Conservation (phyloP, 2,888 invertebrate genomes). For the Carabus problematicus region DNA sequence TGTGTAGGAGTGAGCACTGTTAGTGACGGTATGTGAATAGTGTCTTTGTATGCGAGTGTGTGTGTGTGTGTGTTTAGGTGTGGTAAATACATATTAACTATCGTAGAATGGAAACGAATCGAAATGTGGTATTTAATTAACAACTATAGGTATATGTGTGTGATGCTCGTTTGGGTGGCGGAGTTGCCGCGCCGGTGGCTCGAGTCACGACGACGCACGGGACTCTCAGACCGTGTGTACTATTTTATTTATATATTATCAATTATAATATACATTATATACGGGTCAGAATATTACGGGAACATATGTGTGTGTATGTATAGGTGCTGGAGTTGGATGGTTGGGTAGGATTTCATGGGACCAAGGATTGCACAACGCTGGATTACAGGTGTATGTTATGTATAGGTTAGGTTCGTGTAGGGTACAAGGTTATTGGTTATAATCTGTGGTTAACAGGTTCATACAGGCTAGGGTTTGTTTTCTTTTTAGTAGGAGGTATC, state of each 20-base stretch:
- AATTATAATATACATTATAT: too few species aligned
- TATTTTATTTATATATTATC: too few species aligned
- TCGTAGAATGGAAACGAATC: slow-evolving; percentile 30
- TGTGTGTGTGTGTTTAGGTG: slow-evolving; percentile 24
- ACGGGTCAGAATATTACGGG: too few species aligned
- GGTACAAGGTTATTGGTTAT: too few species aligned
- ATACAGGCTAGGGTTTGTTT: background rate
- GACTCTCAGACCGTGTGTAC: slow-evolving; percentile 4
- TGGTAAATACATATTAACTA: slow-evolving; percentile 28
- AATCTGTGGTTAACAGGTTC: too few species aligned
- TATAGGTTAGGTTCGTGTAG: too few species aligned
- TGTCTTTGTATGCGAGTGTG: background rate
- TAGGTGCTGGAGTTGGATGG: background rate
- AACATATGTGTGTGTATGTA: too few species aligned
- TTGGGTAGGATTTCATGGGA: background rate
- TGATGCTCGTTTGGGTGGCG: slow-evolving; percentile 8
- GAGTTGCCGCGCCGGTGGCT: slow-evolving; percentile 9
- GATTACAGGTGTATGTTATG: background rate
- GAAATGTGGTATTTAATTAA: slow-evolving; percentile 28
- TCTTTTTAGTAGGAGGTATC: slow-evolving; percentile 14
- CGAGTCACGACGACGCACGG: slow-evolving; percentile 8
- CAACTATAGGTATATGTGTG: slow-evolving; percentile 24
- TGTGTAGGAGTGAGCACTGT: background rate
- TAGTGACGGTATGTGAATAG: background rate
- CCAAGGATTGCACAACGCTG: background rate